Evolutionary conservation across 2,113 vertebrate genomes (phyloP).

Genomic region (Hemicordylus capensis): DNA sequence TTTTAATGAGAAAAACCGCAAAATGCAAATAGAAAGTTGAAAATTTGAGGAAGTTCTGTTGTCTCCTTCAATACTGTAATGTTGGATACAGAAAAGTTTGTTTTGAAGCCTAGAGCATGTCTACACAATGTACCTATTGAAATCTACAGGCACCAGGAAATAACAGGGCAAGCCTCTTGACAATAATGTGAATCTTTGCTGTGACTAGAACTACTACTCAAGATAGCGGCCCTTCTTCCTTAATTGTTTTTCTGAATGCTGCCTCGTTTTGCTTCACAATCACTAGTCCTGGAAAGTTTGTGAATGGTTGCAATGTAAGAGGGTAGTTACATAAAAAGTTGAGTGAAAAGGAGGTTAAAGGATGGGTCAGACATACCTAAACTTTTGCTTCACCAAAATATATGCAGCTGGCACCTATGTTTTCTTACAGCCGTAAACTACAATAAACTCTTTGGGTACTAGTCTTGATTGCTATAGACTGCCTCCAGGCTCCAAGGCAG

Average conservation of each 20-base stretch:
- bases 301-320: background rate
- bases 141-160: background rate
- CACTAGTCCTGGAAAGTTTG: background rate
- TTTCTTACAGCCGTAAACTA: background rate
- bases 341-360: background rate
- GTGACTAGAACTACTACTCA: background rate
- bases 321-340: background rate
- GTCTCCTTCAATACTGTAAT: background rate
- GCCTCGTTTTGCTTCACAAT: background rate
- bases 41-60: background rate
- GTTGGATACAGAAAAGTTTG: background rate
- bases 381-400: background rate
- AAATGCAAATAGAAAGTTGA: background rate
- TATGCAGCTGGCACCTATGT: background rate
- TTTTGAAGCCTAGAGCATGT: background rate
- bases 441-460: no score
- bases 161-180: background rate
- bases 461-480: no score
- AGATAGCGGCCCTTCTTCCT: background rate
- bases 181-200: background rate
- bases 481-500: no score
- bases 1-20: background rate
- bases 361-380: background rate
- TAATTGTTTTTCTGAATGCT: background rate
- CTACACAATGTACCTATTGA: background rate